Percentiles rank a stretch among this genome's conserved stretches.
Conservation (phyloP, 2,113 vertebrate species). For the Plestiodon gilberti region DNA sequence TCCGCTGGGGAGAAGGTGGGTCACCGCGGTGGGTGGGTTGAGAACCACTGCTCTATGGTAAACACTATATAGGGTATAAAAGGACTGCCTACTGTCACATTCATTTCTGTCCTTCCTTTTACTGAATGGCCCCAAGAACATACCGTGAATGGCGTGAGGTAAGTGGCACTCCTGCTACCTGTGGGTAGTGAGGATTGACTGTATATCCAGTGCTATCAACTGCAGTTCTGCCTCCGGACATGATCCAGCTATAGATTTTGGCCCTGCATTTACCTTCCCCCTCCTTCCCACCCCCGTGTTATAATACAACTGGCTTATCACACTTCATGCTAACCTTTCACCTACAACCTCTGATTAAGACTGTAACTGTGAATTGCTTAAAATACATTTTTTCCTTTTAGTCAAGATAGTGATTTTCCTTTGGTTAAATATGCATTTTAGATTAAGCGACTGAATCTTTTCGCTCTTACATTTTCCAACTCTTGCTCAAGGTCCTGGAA, state of each 20-base stretch:
- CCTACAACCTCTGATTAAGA: background rate
- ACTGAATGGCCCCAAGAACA: too few species aligned
- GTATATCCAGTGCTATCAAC: background rate
- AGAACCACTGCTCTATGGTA: too few species aligned
- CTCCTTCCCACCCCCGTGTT: background rate
- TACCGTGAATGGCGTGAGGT: too few species aligned
- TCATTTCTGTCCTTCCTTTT: too few species aligned
- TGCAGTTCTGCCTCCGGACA: background rate
- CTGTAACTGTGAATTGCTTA: background rate
- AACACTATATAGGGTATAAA: too few species aligned
- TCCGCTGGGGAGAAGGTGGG: too few species aligned
- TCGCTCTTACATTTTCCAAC: background rate
- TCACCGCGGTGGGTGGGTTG: too few species aligned
- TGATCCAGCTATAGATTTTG: background rate
- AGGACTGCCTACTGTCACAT: too few species aligned
- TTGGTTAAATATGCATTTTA: rapidly evolving
- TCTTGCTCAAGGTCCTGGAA: background rate
- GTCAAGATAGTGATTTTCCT: rapidly evolving
- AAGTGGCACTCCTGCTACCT: too few species aligned
- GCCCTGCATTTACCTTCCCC: background rate
- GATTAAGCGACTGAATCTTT: background rate
- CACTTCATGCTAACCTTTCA: background rate
- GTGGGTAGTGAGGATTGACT: too few species aligned
- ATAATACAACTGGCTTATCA: rapidly evolving
- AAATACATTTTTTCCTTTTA: background rate